Conservation (phyloP, 2,888 invertebrate species). For the Eupithecia subfuscata region DNA sequence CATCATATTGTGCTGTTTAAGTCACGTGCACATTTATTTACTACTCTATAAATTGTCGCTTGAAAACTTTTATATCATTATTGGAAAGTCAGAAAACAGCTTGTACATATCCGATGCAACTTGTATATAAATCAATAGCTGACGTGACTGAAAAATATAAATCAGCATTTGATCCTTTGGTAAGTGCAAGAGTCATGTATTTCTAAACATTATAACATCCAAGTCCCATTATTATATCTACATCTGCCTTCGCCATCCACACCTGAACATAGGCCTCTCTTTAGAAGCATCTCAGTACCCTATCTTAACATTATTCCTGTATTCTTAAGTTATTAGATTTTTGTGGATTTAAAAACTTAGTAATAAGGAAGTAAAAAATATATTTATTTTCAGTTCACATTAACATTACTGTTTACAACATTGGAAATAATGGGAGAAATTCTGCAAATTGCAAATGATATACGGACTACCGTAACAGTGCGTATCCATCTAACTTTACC, state of each 20-base stretch:
- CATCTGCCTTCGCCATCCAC: not conserved
- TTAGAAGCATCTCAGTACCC: not conserved
- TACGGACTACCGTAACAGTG: not conserved
- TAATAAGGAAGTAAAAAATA: not conserved
- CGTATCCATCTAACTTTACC: not conserved
- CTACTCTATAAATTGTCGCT: not conserved
- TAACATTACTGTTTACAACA: not conserved
- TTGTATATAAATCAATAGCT: not conserved
- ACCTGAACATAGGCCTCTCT: too few species aligned
- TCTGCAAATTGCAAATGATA: not conserved
- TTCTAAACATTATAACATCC: not conserved
- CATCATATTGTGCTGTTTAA: not conserved
- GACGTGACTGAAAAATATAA: not conserved
- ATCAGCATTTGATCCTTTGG: not conserved
- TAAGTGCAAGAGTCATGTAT: not conserved
- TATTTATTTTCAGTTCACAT: not conserved
- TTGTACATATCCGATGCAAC: not conserved
- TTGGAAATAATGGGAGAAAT: not conserved
- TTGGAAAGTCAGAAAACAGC: not conserved
- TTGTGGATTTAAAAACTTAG: not conserved
- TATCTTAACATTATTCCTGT: not conserved
- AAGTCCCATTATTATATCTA: too few species aligned
- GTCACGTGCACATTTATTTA: not conserved
- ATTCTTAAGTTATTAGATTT: not conserved
- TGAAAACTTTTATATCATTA: not conserved